Evolutionary conservation across 2,797 vertebrate species (phyloP).

Genomic region (Scleropages formosus): DNA sequence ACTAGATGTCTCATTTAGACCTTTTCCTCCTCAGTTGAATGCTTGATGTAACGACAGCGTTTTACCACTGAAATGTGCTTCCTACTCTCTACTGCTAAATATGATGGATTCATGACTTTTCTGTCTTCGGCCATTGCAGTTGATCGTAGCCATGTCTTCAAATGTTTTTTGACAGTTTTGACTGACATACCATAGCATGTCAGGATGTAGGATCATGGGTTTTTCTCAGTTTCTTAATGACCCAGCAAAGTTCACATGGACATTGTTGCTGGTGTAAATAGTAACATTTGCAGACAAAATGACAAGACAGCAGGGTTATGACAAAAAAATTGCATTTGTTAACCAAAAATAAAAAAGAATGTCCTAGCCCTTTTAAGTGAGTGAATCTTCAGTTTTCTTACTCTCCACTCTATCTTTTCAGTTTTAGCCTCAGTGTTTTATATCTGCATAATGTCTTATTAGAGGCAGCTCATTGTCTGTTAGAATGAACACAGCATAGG

Average conservation of each 20-base stretch:
- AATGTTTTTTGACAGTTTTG: conserved; percentile 47
- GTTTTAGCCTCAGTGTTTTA: no score
- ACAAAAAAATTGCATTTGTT: not conserved
- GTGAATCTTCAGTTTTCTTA: no score
- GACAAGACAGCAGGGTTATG: not conserved
- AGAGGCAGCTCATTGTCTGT: no score
- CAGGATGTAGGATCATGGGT: not conserved
- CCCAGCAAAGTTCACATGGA: not conserved
- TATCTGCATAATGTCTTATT: no score
- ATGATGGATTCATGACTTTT: conserved; percentile 36
- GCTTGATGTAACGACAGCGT: not conserved
- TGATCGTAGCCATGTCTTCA: conserved; percentile 11
- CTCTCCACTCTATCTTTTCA: no score
- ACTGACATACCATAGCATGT: conserved; percentile 37
- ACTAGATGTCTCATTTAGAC: not conserved
- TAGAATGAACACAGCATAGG: no score
- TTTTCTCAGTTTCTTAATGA: not conserved
- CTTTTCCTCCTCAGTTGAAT: not conserved
- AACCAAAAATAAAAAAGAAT: no score
- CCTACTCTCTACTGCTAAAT: conserved; percentile 27
- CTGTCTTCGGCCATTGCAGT: conserved; percentile 25
- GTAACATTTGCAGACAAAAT: not conserved
- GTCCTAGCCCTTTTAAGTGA: no score
- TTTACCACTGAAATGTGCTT: not conserved
- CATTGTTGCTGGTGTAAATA: not conserved